Evolutionary conservation across 2,797 vertebrate genomes (phyloP).

Genomic region (Sebastes diaconus): DNA sequence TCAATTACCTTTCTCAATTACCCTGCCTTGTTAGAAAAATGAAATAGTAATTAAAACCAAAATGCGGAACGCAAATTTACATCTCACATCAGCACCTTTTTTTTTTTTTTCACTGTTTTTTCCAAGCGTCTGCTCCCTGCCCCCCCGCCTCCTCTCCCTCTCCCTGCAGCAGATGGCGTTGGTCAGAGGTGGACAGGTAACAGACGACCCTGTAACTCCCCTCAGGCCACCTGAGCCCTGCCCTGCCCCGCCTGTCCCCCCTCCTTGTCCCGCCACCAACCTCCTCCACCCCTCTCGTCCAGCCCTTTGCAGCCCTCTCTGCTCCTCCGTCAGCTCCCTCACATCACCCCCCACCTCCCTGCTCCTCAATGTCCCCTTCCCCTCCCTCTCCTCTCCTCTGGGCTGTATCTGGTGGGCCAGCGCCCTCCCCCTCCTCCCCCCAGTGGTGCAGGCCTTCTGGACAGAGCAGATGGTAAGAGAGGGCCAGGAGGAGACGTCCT

Average conservation of each 20-base stretch:
- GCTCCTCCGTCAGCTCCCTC: constrained; percentile 16
- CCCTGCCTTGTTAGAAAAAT: constrained; percentile 56
- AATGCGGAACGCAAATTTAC: constrained; percentile 46
- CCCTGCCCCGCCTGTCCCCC: constrained; percentile 39
- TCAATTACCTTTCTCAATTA: constrained; percentile 55
- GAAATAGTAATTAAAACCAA: constrained; percentile 58
- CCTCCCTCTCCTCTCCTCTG: constrained; percentile 46
- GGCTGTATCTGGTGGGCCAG: constrained; percentile 45
- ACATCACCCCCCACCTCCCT: constrained; percentile 1
- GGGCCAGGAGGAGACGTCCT: constrained; percentile 82
- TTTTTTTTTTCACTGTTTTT: constrained; percentile 18
- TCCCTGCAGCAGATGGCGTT: constrained; percentile 78
- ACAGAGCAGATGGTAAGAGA: constrained; percentile 82
- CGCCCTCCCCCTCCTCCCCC: constrained; percentile 50
- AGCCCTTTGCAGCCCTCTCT: constrained; percentile 18
- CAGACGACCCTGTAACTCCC: constrained; percentile 72
- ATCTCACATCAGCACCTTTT: constrained; percentile 37
- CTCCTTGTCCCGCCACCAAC: constrained; percentile 15
- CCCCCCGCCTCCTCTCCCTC: neutral
- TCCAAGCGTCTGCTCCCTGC: constrained; percentile 4
- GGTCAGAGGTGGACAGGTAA: constrained; percentile 84
- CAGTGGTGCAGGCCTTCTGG: constrained; percentile 79
- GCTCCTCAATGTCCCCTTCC: neutral
- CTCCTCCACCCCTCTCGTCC: constrained; percentile 2
- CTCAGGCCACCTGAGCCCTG: constrained; percentile 59